Evolutionary conservation across 2,888 invertebrate genomes (phyloP).

Genomic region (Pantelozetes paolii): DNA sequence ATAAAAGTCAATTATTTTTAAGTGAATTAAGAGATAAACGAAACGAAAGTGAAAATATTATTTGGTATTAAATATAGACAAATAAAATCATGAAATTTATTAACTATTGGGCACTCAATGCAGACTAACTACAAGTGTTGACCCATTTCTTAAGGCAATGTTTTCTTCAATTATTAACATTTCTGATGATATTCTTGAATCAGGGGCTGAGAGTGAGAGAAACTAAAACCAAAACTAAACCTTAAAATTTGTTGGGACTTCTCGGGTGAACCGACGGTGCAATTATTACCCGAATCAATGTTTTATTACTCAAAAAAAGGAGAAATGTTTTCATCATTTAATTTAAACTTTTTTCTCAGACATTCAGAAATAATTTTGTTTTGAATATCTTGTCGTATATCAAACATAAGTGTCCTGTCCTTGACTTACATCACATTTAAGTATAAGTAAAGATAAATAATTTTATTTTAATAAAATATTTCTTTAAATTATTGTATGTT

Average conservation of each 20-base stretch:
- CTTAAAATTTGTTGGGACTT: too few species aligned
- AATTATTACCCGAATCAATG: too few species aligned
- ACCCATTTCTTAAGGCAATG: constrained; percentile 30
- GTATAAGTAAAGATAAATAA: constrained; percentile 2
- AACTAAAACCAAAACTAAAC: not conserved
- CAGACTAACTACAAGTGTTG: constrained; percentile 19
- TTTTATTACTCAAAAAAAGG: too few species aligned
- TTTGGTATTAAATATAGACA: not conserved
- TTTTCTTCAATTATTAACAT: constrained; percentile 18
- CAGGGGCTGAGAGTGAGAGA: not conserved
- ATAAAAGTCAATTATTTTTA: too few species aligned
- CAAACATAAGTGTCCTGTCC: not conserved
- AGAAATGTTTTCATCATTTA: too few species aligned
- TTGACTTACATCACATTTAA: constrained; percentile 35
- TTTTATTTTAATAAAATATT: too few species aligned
- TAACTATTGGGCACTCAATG: not conserved
- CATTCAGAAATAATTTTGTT: too few species aligned
- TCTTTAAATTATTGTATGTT: constrained; percentile 5
- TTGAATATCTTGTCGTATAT: not conserved
- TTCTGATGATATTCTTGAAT: not conserved
- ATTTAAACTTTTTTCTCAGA: too few species aligned
- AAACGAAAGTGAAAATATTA: not conserved
- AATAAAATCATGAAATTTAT: constrained; percentile 2
- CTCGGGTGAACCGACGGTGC: too few species aligned
- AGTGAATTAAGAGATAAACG: too few species aligned